Conservation (phyloP, 1,140 invertebrate species). For the Nasonia longicornis region DNA sequence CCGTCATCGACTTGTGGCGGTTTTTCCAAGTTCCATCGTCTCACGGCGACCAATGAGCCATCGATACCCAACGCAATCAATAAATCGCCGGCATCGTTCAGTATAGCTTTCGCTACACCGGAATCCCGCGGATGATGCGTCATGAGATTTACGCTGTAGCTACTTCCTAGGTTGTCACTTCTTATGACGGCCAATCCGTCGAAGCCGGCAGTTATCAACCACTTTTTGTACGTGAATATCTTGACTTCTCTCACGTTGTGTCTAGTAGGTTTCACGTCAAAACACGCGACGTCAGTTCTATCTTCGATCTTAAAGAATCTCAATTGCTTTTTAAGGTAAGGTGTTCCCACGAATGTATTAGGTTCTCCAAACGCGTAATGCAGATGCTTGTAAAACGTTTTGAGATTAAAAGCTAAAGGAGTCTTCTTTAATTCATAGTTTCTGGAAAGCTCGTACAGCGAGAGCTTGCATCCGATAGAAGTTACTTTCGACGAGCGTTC, state of each 20-base stretch:
- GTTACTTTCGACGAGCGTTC: conserved; percentile 14
- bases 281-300: conserved; percentile 42
- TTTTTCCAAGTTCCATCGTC: not conserved
- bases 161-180: conserved; percentile 23
- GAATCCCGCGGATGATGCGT: conserved; percentile 58
- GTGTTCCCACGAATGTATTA: conserved; percentile 51
- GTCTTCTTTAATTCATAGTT: conserved; percentile 32
- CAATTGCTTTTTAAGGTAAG: conserved; percentile 55
- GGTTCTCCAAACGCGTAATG: conserved; percentile 46
- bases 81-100: conserved; percentile 48
- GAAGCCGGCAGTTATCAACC: conserved; percentile 53
- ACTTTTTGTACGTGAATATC: conserved; percentile 52
- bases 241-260: conserved; percentile 55
- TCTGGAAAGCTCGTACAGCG: conserved; percentile 47
- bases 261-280: conserved; percentile 32
- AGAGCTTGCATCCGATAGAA: conserved; percentile 47
- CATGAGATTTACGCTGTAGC: conserved; percentile 38
- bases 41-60: conserved; percentile 57
- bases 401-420: not conserved
- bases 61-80: conserved; percentile 56
- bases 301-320: conserved; percentile 49
- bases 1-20: not conserved
- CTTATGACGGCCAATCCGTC: conserved; percentile 58
- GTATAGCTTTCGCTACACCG: conserved; percentile 54
- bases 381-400: conserved; percentile 48